Evolutionary conservation across 2,797 vertebrate species (phyloP).

Genomic region (Hippocampus kuda): DNA sequence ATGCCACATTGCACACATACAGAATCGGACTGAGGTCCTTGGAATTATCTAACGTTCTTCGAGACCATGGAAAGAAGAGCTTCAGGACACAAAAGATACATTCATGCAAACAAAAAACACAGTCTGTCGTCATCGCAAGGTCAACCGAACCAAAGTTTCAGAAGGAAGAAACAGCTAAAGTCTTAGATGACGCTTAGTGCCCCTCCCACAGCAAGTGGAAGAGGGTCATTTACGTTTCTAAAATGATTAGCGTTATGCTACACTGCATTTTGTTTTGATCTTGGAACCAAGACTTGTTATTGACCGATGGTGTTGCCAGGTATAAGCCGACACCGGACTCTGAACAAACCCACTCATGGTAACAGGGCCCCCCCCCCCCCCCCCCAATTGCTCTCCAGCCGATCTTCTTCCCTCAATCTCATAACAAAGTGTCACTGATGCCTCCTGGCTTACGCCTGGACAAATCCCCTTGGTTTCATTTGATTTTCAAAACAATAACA

Average conservation of each 20-base stretch:
- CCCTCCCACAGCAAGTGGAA: neutral
- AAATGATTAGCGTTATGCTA: neutral
- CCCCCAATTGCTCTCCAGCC: neutral
- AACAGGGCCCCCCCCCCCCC: neutral
- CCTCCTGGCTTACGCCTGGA: constrained; percentile 17
- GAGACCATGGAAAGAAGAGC: too few species aligned
- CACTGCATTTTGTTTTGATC: neutral
- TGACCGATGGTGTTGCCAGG: neutral
- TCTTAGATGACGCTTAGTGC: neutral
- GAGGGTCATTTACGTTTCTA: neutral
- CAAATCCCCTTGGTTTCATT: constrained; percentile 20
- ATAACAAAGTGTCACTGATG: constrained; percentile 35
- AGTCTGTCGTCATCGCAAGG: neutral
- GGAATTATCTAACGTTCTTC: neutral
- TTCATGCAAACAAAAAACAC: too few species aligned
- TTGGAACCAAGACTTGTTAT: neutral
- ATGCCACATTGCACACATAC: too few species aligned
- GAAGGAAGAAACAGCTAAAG: neutral
- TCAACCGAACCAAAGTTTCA: neutral
- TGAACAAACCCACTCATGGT: neutral
- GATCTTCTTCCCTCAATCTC: constrained; percentile 8
- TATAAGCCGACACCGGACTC: constrained; percentile 7
- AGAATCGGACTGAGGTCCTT: neutral
- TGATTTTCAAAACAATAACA: constrained; percentile 12
- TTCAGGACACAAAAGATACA: too few species aligned